A percentile compares a stretch with the other conserved stretches of the same genome.
phyloP scores from a whole-genome alignment of 2,888 invertebrate species.

The Platerodrilus igneus region DNA sequence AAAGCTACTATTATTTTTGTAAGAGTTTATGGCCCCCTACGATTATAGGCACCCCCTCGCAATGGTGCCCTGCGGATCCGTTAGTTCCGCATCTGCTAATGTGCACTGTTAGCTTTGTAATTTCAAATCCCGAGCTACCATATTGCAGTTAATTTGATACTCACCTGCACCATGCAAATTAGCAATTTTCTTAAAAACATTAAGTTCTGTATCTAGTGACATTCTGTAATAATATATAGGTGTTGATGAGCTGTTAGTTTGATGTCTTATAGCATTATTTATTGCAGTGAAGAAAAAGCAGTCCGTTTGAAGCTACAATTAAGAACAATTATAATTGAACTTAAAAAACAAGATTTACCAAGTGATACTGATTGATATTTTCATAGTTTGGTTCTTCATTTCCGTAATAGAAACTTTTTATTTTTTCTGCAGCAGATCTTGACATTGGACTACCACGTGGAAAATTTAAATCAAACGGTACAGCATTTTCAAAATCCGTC shows the following conservation, averaged over 20 bases:
- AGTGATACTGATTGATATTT: conserved; percentile 43
- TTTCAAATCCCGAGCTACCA: too few species aligned
- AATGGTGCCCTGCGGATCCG: too few species aligned
- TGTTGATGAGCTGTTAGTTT: conserved; percentile 14
- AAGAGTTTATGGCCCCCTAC: too few species aligned
- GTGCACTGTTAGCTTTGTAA: too few species aligned
- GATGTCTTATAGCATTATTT: conserved; percentile 24
- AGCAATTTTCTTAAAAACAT: conserved; percentile 26
- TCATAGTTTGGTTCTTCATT: conserved; percentile 42
- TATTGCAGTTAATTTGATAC: too few species aligned
- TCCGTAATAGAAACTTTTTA: conserved; percentile 48
- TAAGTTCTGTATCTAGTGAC: conserved; percentile 24
- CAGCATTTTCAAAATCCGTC: conserved; percentile 4
- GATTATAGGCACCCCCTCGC: too few species aligned
- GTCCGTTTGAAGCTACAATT: conserved; percentile 30
- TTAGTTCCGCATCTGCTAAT: too few species aligned
- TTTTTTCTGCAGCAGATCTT: conserved; percentile 40
- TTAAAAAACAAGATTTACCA: too few species aligned
- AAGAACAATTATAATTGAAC: conserved; percentile 5
- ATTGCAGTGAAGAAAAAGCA: conserved; percentile 27
- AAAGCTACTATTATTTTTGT: too few species aligned
- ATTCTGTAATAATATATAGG: conserved; percentile 34
- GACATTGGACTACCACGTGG: conserved; percentile 26
- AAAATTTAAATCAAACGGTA: too few species aligned
- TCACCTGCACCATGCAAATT: conserved; percentile 12